Base-by-base conservation (phyloP, 2,113 vertebrate species). In the Oncorhynchus kisutch region DNA sequence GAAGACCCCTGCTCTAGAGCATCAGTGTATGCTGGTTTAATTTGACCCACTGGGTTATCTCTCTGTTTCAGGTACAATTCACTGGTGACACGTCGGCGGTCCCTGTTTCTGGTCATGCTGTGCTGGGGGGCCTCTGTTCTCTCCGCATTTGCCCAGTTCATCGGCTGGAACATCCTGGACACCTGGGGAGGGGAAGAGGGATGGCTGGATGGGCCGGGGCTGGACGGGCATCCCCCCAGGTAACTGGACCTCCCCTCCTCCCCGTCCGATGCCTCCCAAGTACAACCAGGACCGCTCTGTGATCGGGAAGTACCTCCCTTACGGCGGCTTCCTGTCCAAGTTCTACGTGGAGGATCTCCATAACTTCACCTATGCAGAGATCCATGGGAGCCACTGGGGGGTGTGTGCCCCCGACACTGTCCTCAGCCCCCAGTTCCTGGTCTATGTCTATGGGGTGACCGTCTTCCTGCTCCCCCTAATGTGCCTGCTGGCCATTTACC, bases 61-160 rank as follows among this genome's bases (percentile, higher is more conserved):
- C 16, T 48, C 13, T 13, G 39, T 48, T 18, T 31, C 87, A 94
- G 94, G 76, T 95, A 94, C 70, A 73, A 76, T 25, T 60, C 73
- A 1, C 60, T 91, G 67, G 86, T 94, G 67, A 93, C 89, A 18
- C 88, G 80, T 60, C 83, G 70, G 1, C 84, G 94, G 22, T 81
- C 89, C 64, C 74, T 92, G 22, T 85, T 81, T 60, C 76, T 73
- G 20, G 87, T 94, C 25, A 83, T 93, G 65, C 76, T 94, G 45
- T 92, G 92, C 89, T 94, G 94, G 92, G 51, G 94, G 71, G 80
- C 69, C 29, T 94, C 95, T 0, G 88, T 94, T 14, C 80, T 95
- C 25, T 86, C 89, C 1, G 93, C 94, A 51, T 94, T 94, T 18
- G 86, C 90, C 4, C 91, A 94, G 79, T 94, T 94, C 85, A 92